A percentile compares a stretch with the other conserved stretches of the same genome.
These are phyloP conservation scores for Achlya flavicornis DNA, from an alignment of 2,888 invertebrate genomes.

Conservation along the genomic window DNA sequence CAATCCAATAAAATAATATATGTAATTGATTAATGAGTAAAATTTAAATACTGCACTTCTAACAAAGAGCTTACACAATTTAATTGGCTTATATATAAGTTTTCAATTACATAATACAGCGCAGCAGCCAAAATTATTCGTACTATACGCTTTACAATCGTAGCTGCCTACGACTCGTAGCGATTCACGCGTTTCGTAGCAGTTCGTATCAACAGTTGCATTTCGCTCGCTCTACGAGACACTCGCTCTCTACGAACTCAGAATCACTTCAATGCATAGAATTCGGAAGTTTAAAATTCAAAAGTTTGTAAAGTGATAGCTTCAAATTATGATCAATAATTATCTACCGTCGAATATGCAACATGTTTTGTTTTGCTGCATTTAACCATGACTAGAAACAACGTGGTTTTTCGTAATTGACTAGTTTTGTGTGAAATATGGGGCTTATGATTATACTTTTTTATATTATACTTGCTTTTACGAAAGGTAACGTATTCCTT, in stretches of 20 bases:
- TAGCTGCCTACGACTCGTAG: constrained; percentile 30
- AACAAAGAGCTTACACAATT: not conserved
- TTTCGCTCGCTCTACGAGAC: constrained; percentile 60
- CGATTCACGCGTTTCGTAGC: constrained; percentile 47
- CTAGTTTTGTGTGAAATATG: constrained; percentile 44
- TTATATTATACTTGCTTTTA: constrained; percentile 50
- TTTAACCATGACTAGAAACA: not conserved
- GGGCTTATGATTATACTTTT: constrained; percentile 45
- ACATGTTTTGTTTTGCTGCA: not conserved
- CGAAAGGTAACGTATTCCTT: constrained; percentile 53
- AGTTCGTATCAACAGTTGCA: constrained; percentile 77
- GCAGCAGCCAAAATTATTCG: constrained; percentile 15
- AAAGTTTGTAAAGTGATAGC: not conserved
- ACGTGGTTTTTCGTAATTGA: not conserved
- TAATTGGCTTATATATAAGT: not conserved
- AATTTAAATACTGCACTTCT: not conserved
- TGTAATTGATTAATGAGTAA: not conserved
- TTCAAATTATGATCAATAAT: not conserved
- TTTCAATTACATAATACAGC: constrained; percentile 11
- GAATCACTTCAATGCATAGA: constrained; percentile 7
- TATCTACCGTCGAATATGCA: not conserved
- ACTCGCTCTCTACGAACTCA: constrained; percentile 51
- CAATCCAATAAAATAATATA: not conserved
- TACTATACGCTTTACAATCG: constrained; percentile 30
- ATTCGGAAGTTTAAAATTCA: constrained; percentile 13